A percentile compares a stretch with the other conserved stretches of the same genome.
These are phyloP conservation scores for Macrosoma leucophasiata DNA, from an alignment of 2,888 invertebrate species.

Conservation along the genomic window DNA sequence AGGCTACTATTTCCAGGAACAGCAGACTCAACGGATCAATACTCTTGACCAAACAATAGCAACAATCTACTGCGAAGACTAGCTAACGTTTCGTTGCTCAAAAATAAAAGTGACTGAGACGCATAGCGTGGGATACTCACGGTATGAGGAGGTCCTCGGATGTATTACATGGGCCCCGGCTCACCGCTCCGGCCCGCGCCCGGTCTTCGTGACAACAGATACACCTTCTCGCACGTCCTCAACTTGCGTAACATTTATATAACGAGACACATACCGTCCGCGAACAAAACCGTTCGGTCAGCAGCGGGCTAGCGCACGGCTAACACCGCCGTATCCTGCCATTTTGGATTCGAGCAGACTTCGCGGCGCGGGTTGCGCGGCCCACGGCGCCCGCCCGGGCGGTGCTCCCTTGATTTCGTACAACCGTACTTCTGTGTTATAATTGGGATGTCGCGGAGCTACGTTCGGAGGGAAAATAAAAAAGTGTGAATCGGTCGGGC, in stretches of 20 bases:
- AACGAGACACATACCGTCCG: conserved; percentile 55
- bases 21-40: no score
- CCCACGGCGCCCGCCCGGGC: conserved; percentile 18
- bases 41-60: no score
- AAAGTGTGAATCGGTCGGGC: conserved; percentile 65
- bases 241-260: conserved; percentile 72
- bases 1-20: conserved; percentile 36
- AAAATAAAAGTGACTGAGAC: no score
- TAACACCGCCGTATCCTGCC: conserved; percentile 49
- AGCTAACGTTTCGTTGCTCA: no score
- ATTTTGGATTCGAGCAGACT: conserved; percentile 51
- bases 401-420: conserved; percentile 24
- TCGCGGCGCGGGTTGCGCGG: conserved; percentile 30
- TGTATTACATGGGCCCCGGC: conserved; percentile 56
- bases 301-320: conserved; percentile 44
- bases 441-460: conserved; percentile 43
- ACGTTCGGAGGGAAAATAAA: conserved; percentile 63
- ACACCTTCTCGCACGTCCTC: conserved; percentile 51
- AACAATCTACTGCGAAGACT: no score
- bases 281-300: conserved; percentile 42
- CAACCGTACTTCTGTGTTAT: conserved; percentile 39
- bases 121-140: conserved; percentile 63
- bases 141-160: conserved; percentile 36
- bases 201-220: conserved; percentile 42
- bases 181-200: conserved; percentile 41